These are phyloP conservation scores for Anoncus sp. DNA, from an alignment of 2,888 invertebrate genomes.

Conservation along the genomic window DNA sequence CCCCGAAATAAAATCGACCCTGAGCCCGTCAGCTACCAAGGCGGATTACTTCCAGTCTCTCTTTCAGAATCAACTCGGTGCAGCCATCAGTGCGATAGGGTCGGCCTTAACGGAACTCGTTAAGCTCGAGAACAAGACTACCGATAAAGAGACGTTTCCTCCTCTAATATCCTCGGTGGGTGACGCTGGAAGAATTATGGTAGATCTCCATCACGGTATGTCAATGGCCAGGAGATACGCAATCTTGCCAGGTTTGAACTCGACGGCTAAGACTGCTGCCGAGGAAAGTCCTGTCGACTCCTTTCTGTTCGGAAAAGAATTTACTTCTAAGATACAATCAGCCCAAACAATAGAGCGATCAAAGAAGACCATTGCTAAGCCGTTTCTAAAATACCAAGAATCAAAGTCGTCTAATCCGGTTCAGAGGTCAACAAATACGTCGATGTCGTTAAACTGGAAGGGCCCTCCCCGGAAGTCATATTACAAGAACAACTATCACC, in stretches of 20 bases:
- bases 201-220: conserved; percentile 12
- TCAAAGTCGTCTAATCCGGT: not conserved
- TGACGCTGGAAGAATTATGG: conserved; percentile 1
- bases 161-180: not conserved
- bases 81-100: not conserved
- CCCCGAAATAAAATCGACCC: not conserved
- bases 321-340: too few relatives aligned
- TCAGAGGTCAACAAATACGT: not conserved
- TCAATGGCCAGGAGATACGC: conserved; percentile 12
- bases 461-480: not conserved
- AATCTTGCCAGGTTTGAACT: too few relatives aligned
- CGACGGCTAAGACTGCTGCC: too few relatives aligned
- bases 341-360: not conserved
- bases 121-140: not conserved
- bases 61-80: conserved; percentile 1
- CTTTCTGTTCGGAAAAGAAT: too few relatives aligned
- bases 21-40: not conserved
- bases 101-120: not conserved
- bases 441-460: not conserved
- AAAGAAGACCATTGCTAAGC: too few relatives aligned
- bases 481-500: not conserved
- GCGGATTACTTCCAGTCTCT: conserved; percentile 1
- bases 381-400: not conserved
- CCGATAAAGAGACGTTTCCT: not conserved
- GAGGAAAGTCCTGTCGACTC: too few relatives aligned